Base-by-base conservation (phyloP, 1,140 invertebrate species). In the Camponotus floridanus region DNA sequence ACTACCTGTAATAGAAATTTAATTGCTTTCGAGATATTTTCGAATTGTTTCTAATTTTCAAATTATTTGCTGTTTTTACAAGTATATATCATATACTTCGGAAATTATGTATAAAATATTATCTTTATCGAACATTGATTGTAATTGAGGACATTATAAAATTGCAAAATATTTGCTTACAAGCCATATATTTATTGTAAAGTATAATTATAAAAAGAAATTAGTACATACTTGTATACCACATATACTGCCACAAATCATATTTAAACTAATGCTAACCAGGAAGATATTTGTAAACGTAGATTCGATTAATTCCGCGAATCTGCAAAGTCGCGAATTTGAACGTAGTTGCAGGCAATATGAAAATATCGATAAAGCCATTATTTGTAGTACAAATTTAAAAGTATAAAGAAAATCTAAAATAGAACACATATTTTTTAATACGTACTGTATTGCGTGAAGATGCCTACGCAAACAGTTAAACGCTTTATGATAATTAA, bases 291-390 rank as follows among this genome's bases (percentile, higher is more conserved):
- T 57, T 59, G 78, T 42, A 42, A 55, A 80, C 9, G 18, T 59
- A 7, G 78, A 57, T 18, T 80, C 78, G 18, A 80, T 80, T 13
- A 80, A 7, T n/a, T 80, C 51, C 18, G 78, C 65, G 15, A 80
- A 80, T 71, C 78, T 80, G 36, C 15, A 80, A 70, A 80, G 57
- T 80, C 13, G 4, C 21, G n/a, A 55, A 18, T 26, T 4, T 3
- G 8, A 64, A 7, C 6, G 26, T 9, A 9, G 0, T 11, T 31
- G 31, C 55, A 39, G 26, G 5, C 21, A 62, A 62, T 6, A 45
- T 26, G n/a, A 26, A 78, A 33, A 33, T 62, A 67, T 57, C 3
- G n/a, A 59, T 36, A 33, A 8, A 42, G 15, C 6, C 39, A 74
- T 48, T 33, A 55, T 76, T 42, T 76, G 1, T 76, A 18, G 4